Evolutionary conservation across 1,140 invertebrate species (phyloP).

Genomic region (Laodelphax striatellus): DNA sequence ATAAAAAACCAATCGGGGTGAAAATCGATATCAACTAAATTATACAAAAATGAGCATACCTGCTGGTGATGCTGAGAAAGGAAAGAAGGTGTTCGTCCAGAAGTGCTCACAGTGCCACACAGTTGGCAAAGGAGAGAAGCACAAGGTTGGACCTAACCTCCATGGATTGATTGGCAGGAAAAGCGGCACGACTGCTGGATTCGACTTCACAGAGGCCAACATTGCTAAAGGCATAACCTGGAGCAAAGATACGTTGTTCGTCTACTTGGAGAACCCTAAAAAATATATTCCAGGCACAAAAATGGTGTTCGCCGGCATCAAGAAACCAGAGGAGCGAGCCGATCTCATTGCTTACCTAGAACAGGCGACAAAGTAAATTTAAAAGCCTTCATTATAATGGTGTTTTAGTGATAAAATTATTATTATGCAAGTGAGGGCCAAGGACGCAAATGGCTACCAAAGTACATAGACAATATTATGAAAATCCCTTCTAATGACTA

Average conservation of each 20-base stretch:
- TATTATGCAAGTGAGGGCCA: too few species aligned
- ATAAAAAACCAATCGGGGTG: too few species aligned
- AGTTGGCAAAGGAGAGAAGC: slow-evolving; percentile 86
- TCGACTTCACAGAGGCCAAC: slow-evolving; percentile 91
- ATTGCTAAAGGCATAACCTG: slow-evolving; percentile 97
- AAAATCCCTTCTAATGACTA: too few species aligned
- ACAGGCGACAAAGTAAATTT: slow-evolving; percentile 55
- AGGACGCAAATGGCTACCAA: too few species aligned
- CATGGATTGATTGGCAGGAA: slow-evolving; percentile 88
- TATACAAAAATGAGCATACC: slow-evolving; percentile 16
- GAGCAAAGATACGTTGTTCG: slow-evolving; percentile 87
- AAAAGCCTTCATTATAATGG: not conserved
- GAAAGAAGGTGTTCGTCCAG: slow-evolving; percentile 94
- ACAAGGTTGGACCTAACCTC: slow-evolving; percentile 96
- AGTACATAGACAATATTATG: too few species aligned
- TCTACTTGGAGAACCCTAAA: slow-evolving; percentile 96
- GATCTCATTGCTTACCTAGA: slow-evolving; percentile 95
- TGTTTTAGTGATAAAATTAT: too few species aligned
- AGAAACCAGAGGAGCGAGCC: slow-evolving; percentile 86
- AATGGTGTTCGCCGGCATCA: slow-evolving; percentile 98
- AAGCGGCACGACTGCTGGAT: slow-evolving; percentile 89
- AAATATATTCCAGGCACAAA: slow-evolving; percentile 99
- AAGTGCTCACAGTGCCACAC: slow-evolving; percentile 97
- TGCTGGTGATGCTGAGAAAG: slow-evolving; percentile 89
- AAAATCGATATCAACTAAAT: not conserved